These are phyloP conservation scores for Neodontobutis hainanensis DNA, from an alignment of 2,113 vertebrate genomes.

Conservation along the genomic window DNA sequence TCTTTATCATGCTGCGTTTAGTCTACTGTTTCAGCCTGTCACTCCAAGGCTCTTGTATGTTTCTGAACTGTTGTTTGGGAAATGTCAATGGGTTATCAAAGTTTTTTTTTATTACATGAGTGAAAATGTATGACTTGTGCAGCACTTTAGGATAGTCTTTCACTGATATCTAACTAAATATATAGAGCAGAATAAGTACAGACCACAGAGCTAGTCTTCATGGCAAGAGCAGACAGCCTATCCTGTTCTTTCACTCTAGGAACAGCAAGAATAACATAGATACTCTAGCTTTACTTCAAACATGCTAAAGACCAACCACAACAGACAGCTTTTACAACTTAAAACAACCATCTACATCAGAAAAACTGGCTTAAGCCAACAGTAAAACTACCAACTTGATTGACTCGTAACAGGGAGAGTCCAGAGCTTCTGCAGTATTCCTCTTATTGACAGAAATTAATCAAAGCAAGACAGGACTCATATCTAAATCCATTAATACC, in stretches of 20 bases:
- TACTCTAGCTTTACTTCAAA: no score
- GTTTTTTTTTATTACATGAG: background rate
- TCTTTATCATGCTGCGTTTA: background rate
- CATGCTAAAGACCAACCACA: no score
- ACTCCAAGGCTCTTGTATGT: constrained; percentile 4
- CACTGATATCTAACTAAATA: constrained; percentile 18
- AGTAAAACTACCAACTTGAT: no score
- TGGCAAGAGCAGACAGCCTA: constrained; percentile 2
- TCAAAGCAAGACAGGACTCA: no score
- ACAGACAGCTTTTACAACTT: no score
- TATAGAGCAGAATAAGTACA: constrained; percentile 18
- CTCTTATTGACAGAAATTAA: no score
- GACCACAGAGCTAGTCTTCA: background rate
- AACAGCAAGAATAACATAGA: no score
- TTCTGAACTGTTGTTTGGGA: background rate
- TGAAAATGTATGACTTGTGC: constrained; percentile 25
- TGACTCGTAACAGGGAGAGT: no score
- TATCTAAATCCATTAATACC: no score
- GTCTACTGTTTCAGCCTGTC: constrained; percentile 8
- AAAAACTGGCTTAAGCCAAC: no score
- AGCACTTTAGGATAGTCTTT: constrained; percentile 35
- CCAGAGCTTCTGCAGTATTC: no score
- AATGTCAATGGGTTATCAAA: background rate
- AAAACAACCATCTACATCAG: no score
- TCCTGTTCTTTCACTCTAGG: background rate